These are phyloP conservation scores for Papilio xuthus DNA, from an alignment of 1,140 invertebrate genomes.

Conservation along the genomic window DNA sequence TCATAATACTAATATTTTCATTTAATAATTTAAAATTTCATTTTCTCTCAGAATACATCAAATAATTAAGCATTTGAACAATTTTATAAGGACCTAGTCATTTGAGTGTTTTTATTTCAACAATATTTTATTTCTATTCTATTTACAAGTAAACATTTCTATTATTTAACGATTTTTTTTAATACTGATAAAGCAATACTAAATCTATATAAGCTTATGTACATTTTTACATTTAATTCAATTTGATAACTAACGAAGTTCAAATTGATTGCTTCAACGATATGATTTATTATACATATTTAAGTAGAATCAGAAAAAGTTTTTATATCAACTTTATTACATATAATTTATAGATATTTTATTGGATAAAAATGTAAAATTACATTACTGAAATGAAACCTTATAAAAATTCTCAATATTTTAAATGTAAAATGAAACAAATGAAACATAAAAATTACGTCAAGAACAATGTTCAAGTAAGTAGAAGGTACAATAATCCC, in stretches of 20 bases:
- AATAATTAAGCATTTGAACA: conserved; percentile 22
- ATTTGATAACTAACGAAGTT: background rate
- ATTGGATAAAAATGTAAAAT: background rate
- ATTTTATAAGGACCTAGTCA: background rate
- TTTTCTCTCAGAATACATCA: conserved; percentile 22
- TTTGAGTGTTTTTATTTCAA: background rate
- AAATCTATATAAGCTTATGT: background rate
- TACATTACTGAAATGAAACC: background rate
- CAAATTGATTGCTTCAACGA: background rate
- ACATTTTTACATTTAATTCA: conserved; percentile 10
- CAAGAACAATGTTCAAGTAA: too few species aligned
- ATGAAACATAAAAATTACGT: too few species aligned
- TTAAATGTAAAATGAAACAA: too few species aligned
- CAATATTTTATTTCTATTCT: background rate
- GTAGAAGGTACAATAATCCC: too few species aligned
- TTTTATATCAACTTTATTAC: background rate
- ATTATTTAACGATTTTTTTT: background rate
- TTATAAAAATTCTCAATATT: too few species aligned
- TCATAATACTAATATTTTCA: conserved; percentile 9
- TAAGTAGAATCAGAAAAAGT: background rate
- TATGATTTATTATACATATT: background rate
- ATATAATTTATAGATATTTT: background rate
- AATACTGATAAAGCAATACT: conserved; percentile 10
- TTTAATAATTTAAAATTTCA: conserved; percentile 23
- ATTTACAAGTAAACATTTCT: background rate